Evolutionary conservation across 2,113 vertebrate genomes (phyloP).

Genomic region (Oreochromis tanganicae): DNA sequence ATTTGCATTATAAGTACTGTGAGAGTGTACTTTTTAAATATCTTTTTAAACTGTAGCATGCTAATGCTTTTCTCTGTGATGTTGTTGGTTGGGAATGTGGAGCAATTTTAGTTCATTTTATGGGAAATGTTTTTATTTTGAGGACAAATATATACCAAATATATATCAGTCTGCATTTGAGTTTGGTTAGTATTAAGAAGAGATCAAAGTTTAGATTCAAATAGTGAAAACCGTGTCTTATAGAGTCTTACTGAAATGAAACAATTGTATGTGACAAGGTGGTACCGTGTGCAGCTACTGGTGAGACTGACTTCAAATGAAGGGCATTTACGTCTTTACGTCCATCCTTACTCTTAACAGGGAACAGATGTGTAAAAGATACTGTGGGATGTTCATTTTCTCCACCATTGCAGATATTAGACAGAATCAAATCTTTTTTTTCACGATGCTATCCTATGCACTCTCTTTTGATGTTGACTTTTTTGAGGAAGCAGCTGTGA

Average conservation of each 20-base stretch:
- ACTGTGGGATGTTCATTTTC: not conserved
- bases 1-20: not conserved
- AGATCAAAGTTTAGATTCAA: not conserved
- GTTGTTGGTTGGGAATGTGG: not conserved
- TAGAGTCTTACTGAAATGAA: not conserved
- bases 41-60: not conserved
- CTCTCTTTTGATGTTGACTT: not conserved
- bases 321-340: rapidly evolving
- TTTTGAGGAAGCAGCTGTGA: not conserved
- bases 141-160: not conserved
- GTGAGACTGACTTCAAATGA: not conserved
- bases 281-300: not conserved
- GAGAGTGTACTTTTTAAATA: not conserved
- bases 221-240: not conserved
- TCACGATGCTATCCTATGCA: rapidly evolving
- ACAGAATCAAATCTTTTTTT: not conserved
- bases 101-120: not conserved
- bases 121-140: not conserved
- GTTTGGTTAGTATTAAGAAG: not conserved
- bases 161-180: not conserved
- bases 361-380: not conserved
- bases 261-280: not conserved
- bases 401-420: not conserved
- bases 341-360: not conserved
- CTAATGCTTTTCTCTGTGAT: not conserved